Evolutionary conservation across 2,113 vertebrate genomes (phyloP), one percentile per base, ranked within the genome.

Genomic region (Setophaga coronata): DNA sequence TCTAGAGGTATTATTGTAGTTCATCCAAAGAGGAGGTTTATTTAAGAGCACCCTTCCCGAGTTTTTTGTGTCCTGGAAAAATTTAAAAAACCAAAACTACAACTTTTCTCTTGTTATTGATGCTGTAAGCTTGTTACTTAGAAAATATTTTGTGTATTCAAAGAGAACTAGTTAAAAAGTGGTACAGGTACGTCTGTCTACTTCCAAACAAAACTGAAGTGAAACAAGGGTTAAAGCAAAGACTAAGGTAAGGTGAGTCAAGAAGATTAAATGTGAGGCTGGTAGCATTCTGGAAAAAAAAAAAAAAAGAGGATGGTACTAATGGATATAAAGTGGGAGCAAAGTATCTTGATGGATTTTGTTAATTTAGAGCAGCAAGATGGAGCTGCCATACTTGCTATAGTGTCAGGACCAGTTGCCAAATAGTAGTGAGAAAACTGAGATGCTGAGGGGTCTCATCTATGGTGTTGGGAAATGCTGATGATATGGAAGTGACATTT

Each of bases 91-190:
- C 15, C 19, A n/a, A 24, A 58, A 58, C 1, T 6, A n/a, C 14
- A 34, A 34, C 10, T 73, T 79, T 47, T 65, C 0, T 1, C 18
- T 53, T 5, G 8, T n/a, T 73, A 15, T 74, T 93, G 12, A 36
- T 0, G 0, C 26, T 51, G 6, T 62, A 36, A 70, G 6, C 15
- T 77, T 0, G 0, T 70, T 78, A 48, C 18, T 93, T 79, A 70
- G 1, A 17, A 78, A 67, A n/a, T 38, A 20, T 38, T 71, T 53
- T 60, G 34, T 62, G 4, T 57, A 14, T 69, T 76, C 25, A 8
- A 43, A 36, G 57, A 89, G 20, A 69, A 10, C 25, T 38, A 20
- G 6, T 78, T 48, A 31, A 70, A 80, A 90, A 51, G 47, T 62
- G 15, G 24, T 28, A 15, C 2, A 4, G 7, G 7, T 34, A 12